These are phyloP conservation scores for Lepidocolaptes lacrymiger DNA, from an alignment of 2,797 vertebrate genomes.

Conservation along the genomic window DNA sequence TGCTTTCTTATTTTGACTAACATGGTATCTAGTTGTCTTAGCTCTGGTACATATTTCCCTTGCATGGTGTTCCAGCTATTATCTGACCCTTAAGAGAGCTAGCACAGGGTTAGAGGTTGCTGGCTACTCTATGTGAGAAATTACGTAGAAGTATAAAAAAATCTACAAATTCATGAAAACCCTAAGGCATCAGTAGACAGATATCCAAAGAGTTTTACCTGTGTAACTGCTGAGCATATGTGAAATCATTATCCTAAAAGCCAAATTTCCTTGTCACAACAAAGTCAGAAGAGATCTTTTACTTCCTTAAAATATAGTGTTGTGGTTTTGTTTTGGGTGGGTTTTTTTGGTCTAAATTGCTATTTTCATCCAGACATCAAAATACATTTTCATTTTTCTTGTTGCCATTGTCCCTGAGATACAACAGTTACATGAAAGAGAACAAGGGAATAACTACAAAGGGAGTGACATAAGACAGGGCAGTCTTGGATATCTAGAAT, in stretches of 20 bases:
- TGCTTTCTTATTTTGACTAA: too few species aligned
- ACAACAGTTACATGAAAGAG: conserved; percentile 7
- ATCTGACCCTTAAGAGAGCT: too few species aligned
- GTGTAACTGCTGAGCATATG: not conserved
- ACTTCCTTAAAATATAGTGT: not conserved
- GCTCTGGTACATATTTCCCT: too few species aligned
- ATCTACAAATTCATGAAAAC: too few species aligned
- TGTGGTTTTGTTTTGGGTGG: not conserved
- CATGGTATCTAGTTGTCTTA: too few species aligned
- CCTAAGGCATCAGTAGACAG: not conserved
- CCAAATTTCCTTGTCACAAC: not conserved
- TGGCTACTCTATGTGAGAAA: too few species aligned
- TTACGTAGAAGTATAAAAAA: too few species aligned
- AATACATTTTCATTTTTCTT: conserved; percentile 5
- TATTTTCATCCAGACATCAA: conserved; percentile 10
- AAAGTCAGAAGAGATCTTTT: not conserved
- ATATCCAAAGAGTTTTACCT: not conserved
- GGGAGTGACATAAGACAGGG: conserved; percentile 22
- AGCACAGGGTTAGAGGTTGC: too few species aligned
- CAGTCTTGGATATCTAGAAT: not conserved
- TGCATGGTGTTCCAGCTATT: too few species aligned
- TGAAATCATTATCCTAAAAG: not conserved
- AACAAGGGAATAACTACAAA: conserved; percentile 18
- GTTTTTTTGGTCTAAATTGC: not conserved
- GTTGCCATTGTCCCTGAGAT: not conserved